A percentile compares a stretch with the other conserved stretches of the same genome.
These are phyloP conservation scores for Diachasma alloeum DNA, from an alignment of 1,140 invertebrate genomes.

Conservation along the genomic window DNA sequence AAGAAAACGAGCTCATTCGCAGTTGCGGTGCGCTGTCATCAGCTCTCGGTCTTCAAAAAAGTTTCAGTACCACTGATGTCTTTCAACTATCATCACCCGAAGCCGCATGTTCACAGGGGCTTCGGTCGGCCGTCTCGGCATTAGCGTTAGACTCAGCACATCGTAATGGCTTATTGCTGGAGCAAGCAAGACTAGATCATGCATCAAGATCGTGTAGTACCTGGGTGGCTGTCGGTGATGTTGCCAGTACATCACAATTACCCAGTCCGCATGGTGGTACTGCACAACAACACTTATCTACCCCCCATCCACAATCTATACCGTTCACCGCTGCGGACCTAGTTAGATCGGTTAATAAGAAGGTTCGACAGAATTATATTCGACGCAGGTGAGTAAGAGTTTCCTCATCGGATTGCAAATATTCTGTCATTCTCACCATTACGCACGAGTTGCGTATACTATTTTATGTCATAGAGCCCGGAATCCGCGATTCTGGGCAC, in stretches of 20 bases:
- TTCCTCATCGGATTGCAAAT: no score
- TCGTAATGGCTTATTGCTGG: slow-evolving; percentile 67
- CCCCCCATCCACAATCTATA: slow-evolving; percentile 61
- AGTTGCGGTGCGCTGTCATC: slow-evolving; percentile 81
- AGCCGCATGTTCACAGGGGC: slow-evolving; percentile 36
- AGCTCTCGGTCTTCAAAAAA: slow-evolving; percentile 80
- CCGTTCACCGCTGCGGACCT: slow-evolving; percentile 78
- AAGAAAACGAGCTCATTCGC: slow-evolving; percentile 79
- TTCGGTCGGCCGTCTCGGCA: slow-evolving; percentile 72
- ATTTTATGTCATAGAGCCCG: no score
- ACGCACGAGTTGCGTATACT: no score
- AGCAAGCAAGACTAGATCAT: slow-evolving; percentile 71
- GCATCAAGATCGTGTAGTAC: slow-evolving; percentile 85
- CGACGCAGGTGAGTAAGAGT: slow-evolving; percentile 53
- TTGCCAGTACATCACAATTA: slow-evolving; percentile 75
- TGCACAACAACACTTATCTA: slow-evolving; percentile 64
- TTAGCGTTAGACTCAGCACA: slow-evolving; percentile 73
- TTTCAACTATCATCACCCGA: slow-evolving; percentile 67
- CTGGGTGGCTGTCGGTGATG: slow-evolving; percentile 83
- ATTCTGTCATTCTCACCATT: no score
- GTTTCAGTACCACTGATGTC: slow-evolving; percentile 83
- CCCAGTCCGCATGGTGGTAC: slow-evolving; percentile 76
- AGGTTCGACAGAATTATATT: slow-evolving; percentile 69
- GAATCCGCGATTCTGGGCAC: no score
- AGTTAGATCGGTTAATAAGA: slow-evolving; percentile 82